Percentiles rank a stretch among this genome's conserved stretches.
phyloP scores from a whole-genome alignment of 2,888 invertebrate species.

The Leucophora obtusa region DNA sequence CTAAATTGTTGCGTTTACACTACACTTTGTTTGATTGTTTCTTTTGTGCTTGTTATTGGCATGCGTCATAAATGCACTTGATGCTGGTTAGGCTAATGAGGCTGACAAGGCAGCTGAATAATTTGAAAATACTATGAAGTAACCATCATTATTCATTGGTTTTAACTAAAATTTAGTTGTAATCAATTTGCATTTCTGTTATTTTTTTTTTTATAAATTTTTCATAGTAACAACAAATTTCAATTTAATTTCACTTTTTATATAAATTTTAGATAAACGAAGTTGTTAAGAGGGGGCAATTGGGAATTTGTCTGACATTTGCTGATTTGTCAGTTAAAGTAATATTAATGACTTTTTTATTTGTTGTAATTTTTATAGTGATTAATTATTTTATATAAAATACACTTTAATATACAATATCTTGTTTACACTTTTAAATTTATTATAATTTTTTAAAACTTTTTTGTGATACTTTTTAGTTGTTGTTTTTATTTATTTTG shows the following conservation, averaged over 20 bases:
- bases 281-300: neutral
- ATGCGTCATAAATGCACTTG: conserved; percentile 55
- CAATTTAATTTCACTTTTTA: conserved; percentile 27
- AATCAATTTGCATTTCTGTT: neutral
- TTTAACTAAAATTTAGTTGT: neutral
- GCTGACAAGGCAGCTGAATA: no score
- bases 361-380: neutral
- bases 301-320: neutral
- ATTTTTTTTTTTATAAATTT: neutral
- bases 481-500: neutral
- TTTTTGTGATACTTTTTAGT: neutral
- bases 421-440: neutral
- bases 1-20: conserved; percentile 3
- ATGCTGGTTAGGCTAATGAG: neutral
- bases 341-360: conserved; percentile 2
- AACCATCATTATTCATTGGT: neutral
- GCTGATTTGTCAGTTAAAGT: neutral
- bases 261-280: neutral
- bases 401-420: neutral
- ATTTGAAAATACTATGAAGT: neutral
- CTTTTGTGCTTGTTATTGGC: conserved; percentile 46
- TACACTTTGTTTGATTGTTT: neutral
- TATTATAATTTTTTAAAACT: neutral
- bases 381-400: neutral
- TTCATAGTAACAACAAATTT: conserved; percentile 38